phyloP scores from a whole-genome alignment of 2,797 vertebrate species.

The Selene dorsalis region DNA sequence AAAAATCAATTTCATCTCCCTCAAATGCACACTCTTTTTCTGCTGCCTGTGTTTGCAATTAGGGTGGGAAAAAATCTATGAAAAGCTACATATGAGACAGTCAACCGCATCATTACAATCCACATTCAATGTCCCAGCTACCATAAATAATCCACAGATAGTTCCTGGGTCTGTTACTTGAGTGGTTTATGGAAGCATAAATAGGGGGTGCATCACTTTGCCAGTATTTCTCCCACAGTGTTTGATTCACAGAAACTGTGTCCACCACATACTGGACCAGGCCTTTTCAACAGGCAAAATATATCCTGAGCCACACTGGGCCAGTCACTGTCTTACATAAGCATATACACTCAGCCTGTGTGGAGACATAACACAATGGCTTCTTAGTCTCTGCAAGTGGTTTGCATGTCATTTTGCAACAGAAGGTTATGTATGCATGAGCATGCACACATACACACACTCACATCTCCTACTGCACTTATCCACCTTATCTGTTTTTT shows the following conservation, averaged over 20 bases:
- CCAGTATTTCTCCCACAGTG: neutral
- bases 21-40: neutral
- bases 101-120: neutral
- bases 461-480: neutral
- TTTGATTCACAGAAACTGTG: neutral
- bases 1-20: neutral
- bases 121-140: neutral
- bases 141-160: neutral
- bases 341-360: neutral
- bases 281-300: neutral
- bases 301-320: neutral
- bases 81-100: neutral
- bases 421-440: slow-evolving; percentile 17
- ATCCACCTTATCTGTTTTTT: neutral
- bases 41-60: neutral
- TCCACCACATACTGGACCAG: neutral
- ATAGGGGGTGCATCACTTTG: neutral
- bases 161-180: neutral
- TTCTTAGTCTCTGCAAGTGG: neutral
- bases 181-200: neutral
- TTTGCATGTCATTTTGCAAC: slow-evolving; percentile 7
- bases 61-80: neutral
- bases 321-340: neutral
- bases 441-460: neutral
- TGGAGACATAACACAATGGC: neutral